Evolutionary conservation across 92 coral and sea anemone genomes (phyloP).

Genomic region (Parazoanthus atlanticus): DNA sequence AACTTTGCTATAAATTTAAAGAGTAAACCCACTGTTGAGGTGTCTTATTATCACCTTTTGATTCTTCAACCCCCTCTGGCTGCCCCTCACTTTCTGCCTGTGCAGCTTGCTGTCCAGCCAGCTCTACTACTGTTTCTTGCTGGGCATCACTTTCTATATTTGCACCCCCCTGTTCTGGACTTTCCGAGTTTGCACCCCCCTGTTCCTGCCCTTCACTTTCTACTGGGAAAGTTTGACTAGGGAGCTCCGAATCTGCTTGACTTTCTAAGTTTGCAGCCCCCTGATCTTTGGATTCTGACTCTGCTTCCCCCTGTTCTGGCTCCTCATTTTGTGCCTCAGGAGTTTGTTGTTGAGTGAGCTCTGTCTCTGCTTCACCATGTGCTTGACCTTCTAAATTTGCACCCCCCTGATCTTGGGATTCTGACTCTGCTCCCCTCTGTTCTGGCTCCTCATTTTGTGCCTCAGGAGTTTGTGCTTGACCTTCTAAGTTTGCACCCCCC

Average conservation of each 20-base stretch:
- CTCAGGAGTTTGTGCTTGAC: not conserved
- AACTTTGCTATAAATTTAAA: not conserved
- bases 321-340: not conserved
- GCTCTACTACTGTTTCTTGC: not conserved
- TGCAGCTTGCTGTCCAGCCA: conserved; percentile 10
- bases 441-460: not conserved
- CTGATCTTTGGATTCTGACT: conserved; percentile 3
- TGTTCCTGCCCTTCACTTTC: conserved; percentile 12
- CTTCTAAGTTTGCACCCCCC: conserved; percentile 23
- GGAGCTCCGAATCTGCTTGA: not conserved
- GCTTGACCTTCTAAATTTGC: conserved; percentile 11
- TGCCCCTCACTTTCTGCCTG: conserved; percentile 32
- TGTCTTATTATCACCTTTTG: not conserved
- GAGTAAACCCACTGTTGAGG: no score
- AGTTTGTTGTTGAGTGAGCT: not conserved
- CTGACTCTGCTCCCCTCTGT: conserved; percentile 3
- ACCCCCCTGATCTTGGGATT: conserved; percentile 6
- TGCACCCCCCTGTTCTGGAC: conserved; percentile 28
- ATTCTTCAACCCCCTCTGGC: not conserved
- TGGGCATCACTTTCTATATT: conserved; percentile 23
- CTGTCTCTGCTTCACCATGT: not conserved
- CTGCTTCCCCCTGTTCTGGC: not conserved
- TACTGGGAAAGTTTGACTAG: not conserved
- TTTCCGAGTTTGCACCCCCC: conserved; percentile 10
- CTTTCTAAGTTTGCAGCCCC: conserved; percentile 17